Evolutionary conservation across 2,113 vertebrate species (phyloP), one percentile per base, ranked within the genome.

Genomic region (Rhabdomys dilectus): DNA sequence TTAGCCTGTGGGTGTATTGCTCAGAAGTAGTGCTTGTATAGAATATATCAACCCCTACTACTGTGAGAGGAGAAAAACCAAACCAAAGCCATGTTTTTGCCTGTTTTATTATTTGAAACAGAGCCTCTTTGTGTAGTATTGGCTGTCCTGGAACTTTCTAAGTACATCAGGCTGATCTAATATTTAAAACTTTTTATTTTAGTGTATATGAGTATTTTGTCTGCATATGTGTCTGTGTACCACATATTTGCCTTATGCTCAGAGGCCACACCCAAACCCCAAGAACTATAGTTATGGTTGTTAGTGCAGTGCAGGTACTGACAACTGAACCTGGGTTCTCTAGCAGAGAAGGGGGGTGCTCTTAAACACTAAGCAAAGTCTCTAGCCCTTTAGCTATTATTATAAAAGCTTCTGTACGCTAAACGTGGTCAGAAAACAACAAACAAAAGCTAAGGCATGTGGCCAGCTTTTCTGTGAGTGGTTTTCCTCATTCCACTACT

Each of bases 371-470:
- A 80, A 34, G 51, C 29, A 29, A 51, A 31, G 26, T 16, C 75
- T 77, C 42, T 45, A 77, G 24, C 75, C 75, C 26, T 51, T 34
- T 34, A 19, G 21, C 68, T 96, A 81, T 88, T 85, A 45, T 22
- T 48, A 60, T 70, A 82, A 91, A 93, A 94, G 29, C 29, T 45
- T 88, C 24, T 91, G 9, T 90, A 48, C 75, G 58, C 66, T 93
- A 85, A n/a, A 36, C 15, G 36, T 26, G 53, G 22, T 82, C 56
- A 26, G 5, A 82, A 81, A 26, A 82, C 78, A 21, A 34, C 45
- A 80, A 56, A 92, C 89, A 87, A 92, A 91, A 95, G 58, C 42
- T 93, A 34, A 62, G 81, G 93, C 76, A 86, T 39, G 8, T 94
- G 56, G 81, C n/a, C 13, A 85, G 10, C n/a, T 87, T 93, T 96